Evolutionary conservation across 2,888 invertebrate species (phyloP).

Genomic region (Drosophila kanekoi): DNA sequence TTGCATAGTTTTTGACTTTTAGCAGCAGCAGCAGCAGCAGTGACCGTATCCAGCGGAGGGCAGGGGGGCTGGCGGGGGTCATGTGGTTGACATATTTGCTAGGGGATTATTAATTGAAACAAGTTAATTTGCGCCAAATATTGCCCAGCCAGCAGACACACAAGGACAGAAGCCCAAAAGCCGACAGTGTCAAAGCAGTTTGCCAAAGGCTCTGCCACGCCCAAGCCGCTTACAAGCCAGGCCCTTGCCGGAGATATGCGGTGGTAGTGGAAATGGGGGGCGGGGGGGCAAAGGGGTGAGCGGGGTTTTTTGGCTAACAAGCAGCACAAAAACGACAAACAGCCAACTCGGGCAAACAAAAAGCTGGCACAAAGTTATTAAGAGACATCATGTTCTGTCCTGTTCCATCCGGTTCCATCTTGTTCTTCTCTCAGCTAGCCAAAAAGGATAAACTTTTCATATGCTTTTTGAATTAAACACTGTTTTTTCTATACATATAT

Average conservation of each 20-base stretch:
- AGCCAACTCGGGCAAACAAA: constrained; percentile 65
- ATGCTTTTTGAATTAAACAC: constrained; percentile 74
- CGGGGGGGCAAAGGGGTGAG: background rate
- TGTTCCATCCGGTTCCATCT: constrained; percentile 9
- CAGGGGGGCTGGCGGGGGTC: constrained; percentile 23
- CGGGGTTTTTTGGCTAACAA: constrained; percentile 41
- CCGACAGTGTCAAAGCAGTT: constrained; percentile 66
- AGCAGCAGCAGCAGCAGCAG: constrained; percentile 37
- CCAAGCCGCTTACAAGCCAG: constrained; percentile 29
- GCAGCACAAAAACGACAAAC: constrained; percentile 66
- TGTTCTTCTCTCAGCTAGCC: constrained; percentile 9
- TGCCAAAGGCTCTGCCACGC: constrained; percentile 65
- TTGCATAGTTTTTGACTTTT: constrained; percentile 81
- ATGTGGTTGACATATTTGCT: constrained; percentile 83
- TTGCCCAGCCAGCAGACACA: constrained; percentile 53
- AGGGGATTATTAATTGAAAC: constrained; percentile 84
- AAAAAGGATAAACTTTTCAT: constrained; percentile 74
- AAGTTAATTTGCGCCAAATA: constrained; percentile 84
- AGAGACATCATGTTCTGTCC: constrained; percentile 67
- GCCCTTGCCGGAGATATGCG: background rate
- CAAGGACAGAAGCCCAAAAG: constrained; percentile 34
- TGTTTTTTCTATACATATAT: constrained; percentile 38
- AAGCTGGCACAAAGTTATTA: constrained; percentile 75
- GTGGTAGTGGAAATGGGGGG: background rate
- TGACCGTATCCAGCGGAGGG: constrained; percentile 16